phyloP scores from a whole-genome alignment of 2,888 invertebrate species.

The Cryptophagus acutangulus region DNA sequence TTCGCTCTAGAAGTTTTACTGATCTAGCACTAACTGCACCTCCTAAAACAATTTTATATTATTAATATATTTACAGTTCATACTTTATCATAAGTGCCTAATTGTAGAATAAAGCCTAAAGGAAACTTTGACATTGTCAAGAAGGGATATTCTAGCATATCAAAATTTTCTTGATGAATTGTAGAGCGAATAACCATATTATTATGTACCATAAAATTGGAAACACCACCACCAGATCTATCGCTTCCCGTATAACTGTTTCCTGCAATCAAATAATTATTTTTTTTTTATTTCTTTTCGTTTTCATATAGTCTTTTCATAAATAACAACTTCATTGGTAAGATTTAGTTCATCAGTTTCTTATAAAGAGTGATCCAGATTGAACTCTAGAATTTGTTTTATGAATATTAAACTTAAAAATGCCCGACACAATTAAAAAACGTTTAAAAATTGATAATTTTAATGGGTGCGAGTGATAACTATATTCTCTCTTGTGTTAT shows the following conservation, averaged over 20 bases:
- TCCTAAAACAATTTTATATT: slow-evolving; percentile 47
- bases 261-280: no score
- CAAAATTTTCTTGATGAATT: slow-evolving; percentile 73
- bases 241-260: slow-evolving; percentile 69
- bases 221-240: slow-evolving; percentile 55
- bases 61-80: not conserved
- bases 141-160: slow-evolving; percentile 93
- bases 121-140: slow-evolving; percentile 90
- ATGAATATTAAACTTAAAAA: no score
- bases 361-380: no score
- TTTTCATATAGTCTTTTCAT: no score
- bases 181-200: slow-evolving; percentile 58
- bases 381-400: no score
- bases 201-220: slow-evolving; percentile 55
- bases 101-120: slow-evolving; percentile 78
- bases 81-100: slow-evolving; percentile 55
- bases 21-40: slow-evolving; percentile 81
- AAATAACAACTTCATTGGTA: no score
- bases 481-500: no score
- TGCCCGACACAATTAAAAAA: no score
- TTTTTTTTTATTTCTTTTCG: no score
- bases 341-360: no score
- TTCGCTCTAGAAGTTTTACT: slow-evolving; percentile 76
- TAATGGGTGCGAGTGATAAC: no score
- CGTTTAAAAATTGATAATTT: no score